Evolutionary conservation across 1,140 invertebrate genomes (phyloP).

Genomic region (Drosophila pseudoobscura): DNA sequence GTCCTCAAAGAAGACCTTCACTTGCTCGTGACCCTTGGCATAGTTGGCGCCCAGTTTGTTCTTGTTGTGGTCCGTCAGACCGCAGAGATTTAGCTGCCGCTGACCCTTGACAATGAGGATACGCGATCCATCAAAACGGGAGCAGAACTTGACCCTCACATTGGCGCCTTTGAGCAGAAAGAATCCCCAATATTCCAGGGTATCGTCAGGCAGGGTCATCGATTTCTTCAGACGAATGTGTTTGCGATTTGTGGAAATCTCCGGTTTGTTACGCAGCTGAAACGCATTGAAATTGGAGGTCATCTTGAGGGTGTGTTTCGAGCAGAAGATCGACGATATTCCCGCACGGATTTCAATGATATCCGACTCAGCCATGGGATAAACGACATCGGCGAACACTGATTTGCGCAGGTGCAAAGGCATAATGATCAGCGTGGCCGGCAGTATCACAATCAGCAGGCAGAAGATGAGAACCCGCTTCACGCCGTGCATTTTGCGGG

Average conservation of each 20-base stretch:
- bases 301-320: constrained; percentile 91
- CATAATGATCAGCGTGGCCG: constrained; percentile 88
- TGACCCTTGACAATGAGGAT: constrained; percentile 91
- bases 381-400: constrained; percentile 89
- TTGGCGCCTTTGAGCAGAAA: constrained; percentile 90
- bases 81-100: constrained; percentile 89
- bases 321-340: constrained; percentile 90
- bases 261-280: constrained; percentile 88
- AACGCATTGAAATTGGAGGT: constrained; percentile 90
- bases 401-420: constrained; percentile 90
- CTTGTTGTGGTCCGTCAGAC: constrained; percentile 88
- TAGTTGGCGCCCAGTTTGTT: constrained; percentile 86
- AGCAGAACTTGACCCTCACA: constrained; percentile 91
- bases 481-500: constrained; percentile 89
- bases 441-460: constrained; percentile 88
- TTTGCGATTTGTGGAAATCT: constrained; percentile 88
- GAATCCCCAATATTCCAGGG: constrained; percentile 95
- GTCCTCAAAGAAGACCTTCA: constrained; percentile 88
- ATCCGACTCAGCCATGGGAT: constrained; percentile 91
- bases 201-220: constrained; percentile 92
- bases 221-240: constrained; percentile 91
- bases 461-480: constrained; percentile 90
- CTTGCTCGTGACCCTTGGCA: constrained; percentile 86
- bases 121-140: constrained; percentile 89
- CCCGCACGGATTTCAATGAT: constrained; percentile 91